Base-by-base conservation (phyloP, 2,113 vertebrate genomes). In the Triplophysa siluroides region DNA sequence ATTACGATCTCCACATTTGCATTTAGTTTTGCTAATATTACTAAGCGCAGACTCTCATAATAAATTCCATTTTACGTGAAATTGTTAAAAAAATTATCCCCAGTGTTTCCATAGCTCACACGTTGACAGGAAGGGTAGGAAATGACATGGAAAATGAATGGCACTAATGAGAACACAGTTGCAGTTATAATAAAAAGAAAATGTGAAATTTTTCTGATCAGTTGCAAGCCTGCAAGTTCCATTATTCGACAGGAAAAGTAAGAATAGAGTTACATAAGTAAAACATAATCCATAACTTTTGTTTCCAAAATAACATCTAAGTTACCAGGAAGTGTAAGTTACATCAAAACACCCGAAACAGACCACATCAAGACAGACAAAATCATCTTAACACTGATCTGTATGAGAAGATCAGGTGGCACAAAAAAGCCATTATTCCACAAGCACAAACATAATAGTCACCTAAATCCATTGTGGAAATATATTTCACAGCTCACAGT, bases 131-230 rank as follows among this genome's bases (percentile, higher is more conserved):
- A 29, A 29, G 26, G 26, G 26, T 29, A 29, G 26, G 26, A 29
- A 29, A 29, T 29, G 26, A 29, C 26, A 45, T 74, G 8, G 38
- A 45, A 65, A 21, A 77, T 77, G 54, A 77, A 77, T 21, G 62
- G 24, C 45, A 13, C 47, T 77, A 77, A 65, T 65, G 45, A 75
- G 58, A 41, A n/a, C 58, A 75, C 62, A 38, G 45, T 62, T 52
- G 43, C 60, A 43, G 64, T 23, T 52, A 77, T 65, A 54, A 77
- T 76, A 23, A 21, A 65, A 77, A 29, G 19, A 65, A 47, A 38
- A 33, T 33, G 33, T 38, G 33, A 38, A 7, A 38, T 38, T 38
- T 38, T 38, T 38, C 5, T 7, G 2, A 50, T 38, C 16, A 76
- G 56, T 19, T 13, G 45, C 45, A 63, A 29, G 4, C 56, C 12